Evolutionary conservation across 2,888 invertebrate species (phyloP).

Genomic region (Eucera pruinosa): DNA sequence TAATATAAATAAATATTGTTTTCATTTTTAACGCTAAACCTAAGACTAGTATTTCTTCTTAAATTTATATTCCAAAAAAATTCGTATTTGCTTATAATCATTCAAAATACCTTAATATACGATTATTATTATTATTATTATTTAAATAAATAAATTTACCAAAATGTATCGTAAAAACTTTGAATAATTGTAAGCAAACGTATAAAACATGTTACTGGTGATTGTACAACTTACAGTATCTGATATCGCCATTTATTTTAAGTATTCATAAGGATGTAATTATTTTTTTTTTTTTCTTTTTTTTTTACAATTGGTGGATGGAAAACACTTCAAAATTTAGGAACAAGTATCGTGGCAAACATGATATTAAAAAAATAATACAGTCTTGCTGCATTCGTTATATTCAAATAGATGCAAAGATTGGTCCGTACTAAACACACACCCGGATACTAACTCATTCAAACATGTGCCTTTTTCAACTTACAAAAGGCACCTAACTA

Average conservation of each 20-base stretch:
- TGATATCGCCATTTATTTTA: constrained; percentile 52
- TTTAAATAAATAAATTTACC: constrained; percentile 16
- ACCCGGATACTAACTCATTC: constrained; percentile 46
- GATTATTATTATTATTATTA: constrained; percentile 2
- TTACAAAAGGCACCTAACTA: constrained; percentile 37
- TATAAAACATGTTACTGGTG: constrained; percentile 9
- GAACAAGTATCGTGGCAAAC: constrained; percentile 40
- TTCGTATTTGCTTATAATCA: constrained; percentile 34
- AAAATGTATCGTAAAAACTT: constrained; percentile 4
- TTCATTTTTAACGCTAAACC: constrained; percentile 5
- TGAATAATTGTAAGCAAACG: constrained; percentile 39
- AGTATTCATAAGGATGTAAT: constrained; percentile 43
- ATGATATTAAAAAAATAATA: constrained; percentile 58
- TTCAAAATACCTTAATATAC: constrained; percentile 4
- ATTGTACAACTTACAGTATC: constrained; percentile 16
- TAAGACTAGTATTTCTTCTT: constrained; percentile 27
- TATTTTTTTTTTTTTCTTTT: constrained; percentile 28
- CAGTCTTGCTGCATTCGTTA: constrained; percentile 48
- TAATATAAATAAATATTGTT: constrained; percentile 17
- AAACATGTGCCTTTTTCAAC: constrained; percentile 24
- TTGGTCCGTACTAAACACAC: constrained; percentile 56
- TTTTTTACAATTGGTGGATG: constrained; percentile 44
- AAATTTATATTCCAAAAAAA: neutral
- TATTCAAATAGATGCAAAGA: constrained; percentile 33
- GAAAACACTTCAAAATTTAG: constrained; percentile 44